Base-by-base conservation (phyloP, 1,140 invertebrate genomes). In the Mesaphorura yosii region DNA sequence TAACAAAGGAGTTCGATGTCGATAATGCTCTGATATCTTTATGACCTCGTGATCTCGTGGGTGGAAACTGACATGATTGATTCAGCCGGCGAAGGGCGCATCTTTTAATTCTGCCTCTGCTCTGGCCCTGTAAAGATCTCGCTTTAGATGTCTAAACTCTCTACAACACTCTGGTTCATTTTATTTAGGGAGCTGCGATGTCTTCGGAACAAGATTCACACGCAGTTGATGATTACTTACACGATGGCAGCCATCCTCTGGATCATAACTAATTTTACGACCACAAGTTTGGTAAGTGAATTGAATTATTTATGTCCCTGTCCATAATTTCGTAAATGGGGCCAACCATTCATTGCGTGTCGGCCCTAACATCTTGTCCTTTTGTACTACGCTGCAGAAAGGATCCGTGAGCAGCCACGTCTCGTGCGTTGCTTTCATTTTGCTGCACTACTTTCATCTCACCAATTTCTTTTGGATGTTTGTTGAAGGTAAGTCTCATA, bases 381-480 rank as follows among this genome's bases (percentile, higher is more conserved):
- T 58, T 59, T 59, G 51, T 47, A 70, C 69, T 25, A 67, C 81
- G 79, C 72, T 76, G 53, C 75, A 72, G 7, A 70, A 76, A 51
- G 75, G 78, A 7, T 26, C 12, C 3, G 29, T 34, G 58, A 72
- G 74, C 25, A 76, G 82, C 57, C 72, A 76, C 56, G 73, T 77
- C 1, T 48, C 60, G 31, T 51, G 53, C 46, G 78, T 77, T 44
- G 86, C 84, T 66, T 75, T 84, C 53, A 74, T 79, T 25, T 69
- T 90, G 29, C 79, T 86, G 62, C 86, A 88, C 68, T 95, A 93
- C 69, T 87, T 91, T 65, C 84, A 88, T 66, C 74, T 88, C 41
- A 90, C 89, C 1, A 94, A 89, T 68, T 95, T 93, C 70, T 94
- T 91, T 72, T 95, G 91, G 91, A 96, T 95, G 90, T 87, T 96